phyloP scores from a whole-genome alignment of 2,888 invertebrate species.

The Hypsopygia costalis region DNA sequence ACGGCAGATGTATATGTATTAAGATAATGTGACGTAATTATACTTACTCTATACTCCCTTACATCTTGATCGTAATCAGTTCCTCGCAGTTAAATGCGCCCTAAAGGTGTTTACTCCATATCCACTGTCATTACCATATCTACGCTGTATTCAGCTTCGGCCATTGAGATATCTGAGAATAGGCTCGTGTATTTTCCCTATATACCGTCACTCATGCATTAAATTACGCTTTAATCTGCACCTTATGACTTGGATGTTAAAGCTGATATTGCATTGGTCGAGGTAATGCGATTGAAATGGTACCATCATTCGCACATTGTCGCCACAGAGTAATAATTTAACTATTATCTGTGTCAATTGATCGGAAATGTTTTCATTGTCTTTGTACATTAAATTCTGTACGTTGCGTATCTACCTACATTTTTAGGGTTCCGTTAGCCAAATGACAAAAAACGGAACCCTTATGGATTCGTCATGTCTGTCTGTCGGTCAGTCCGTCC shows the following conservation, averaged over 20 bases:
- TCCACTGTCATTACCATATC: slow-evolving; percentile 23
- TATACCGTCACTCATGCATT: neutral
- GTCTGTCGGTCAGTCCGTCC: too few relatives aligned
- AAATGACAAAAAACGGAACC: too few relatives aligned
- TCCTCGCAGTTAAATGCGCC: neutral
- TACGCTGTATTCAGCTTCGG: slow-evolving; percentile 21
- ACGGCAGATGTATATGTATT: too few relatives aligned
- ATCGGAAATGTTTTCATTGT: slow-evolving; percentile 5
- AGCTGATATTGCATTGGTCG: slow-evolving; percentile 12
- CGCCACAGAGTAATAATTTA: neutral
- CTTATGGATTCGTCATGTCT: too few relatives aligned
- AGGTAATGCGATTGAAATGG: neutral
- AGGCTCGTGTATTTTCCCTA: slow-evolving; percentile 13
- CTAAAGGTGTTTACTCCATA: slow-evolving; percentile 6
- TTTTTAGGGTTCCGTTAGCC: too few relatives aligned
- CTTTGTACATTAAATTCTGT: neutral
- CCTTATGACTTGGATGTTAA: slow-evolving; percentile 5
- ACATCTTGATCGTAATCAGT: neutral
- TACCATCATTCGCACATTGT: slow-evolving; percentile 5
- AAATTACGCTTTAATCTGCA: slow-evolving; percentile 8
- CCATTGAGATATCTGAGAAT: slow-evolving; percentile 26
- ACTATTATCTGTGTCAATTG: slow-evolving; percentile 9
- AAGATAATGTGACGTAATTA: too few relatives aligned
- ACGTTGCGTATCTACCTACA: too few relatives aligned
- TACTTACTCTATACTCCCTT: too few relatives aligned